Conservation (phyloP, 2,888 invertebrate genomes). For the Drosophila rellima region DNA sequence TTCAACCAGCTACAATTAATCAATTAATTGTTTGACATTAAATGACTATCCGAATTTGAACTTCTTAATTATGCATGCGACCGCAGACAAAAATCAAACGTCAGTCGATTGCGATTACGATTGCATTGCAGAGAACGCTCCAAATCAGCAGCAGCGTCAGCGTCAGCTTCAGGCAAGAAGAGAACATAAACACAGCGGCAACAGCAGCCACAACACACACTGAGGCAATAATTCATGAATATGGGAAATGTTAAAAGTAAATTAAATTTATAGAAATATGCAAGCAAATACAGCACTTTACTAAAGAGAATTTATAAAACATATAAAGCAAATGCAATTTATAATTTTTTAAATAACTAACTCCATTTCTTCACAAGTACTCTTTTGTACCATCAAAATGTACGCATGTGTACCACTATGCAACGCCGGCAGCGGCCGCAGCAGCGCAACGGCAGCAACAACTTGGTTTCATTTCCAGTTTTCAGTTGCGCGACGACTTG, state of each 20-base stretch:
- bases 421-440: constrained; percentile 40
- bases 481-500: constrained; percentile 83
- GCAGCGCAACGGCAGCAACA: constrained; percentile 51
- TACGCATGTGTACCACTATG: constrained; percentile 31
- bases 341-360: neutral
- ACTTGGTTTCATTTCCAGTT: constrained; percentile 71
- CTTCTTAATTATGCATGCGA: constrained; percentile 24
- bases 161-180: constrained; percentile 44
- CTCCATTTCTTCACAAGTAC: neutral
- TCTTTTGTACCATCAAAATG: neutral
- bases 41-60: constrained; percentile 2
- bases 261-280: neutral
- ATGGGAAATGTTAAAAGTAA: too few relatives aligned
- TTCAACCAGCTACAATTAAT: neutral
- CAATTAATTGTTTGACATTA: neutral
- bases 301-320: neutral
- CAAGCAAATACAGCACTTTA: neutral
- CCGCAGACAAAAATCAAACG: constrained; percentile 53
- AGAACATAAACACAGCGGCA: constrained; percentile 57
- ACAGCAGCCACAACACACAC: constrained; percentile 35
- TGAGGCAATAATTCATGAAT: neutral
- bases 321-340: neutral
- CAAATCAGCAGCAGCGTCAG: constrained; percentile 48
- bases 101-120: constrained; percentile 43
- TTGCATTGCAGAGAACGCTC: constrained; percentile 56